Base-by-base conservation (phyloP, 2,888 invertebrate genomes). In the Petrolisthes cinctipes region DNA sequence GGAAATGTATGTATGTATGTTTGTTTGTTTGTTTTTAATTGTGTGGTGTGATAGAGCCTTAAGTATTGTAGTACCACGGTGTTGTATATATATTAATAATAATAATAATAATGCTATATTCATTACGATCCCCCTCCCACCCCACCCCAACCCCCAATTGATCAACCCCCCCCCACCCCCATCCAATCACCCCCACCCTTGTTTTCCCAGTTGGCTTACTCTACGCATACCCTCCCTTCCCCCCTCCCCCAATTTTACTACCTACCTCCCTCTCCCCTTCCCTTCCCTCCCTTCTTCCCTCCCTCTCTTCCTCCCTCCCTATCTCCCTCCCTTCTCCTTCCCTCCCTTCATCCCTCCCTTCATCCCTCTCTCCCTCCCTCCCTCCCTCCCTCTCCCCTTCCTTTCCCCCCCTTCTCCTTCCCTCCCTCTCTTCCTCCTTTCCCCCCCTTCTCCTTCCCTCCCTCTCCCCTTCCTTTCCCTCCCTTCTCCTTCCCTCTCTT, bases 21-120 rank as follows among this genome's bases (percentile, higher is more conserved):
- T 0, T 20, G 53, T 56, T 75, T 56, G 23, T 17, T 56, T 54
- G 56, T 71, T 71, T 71, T 76, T 76, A 73, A 23, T 9, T 79
- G 80, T 85, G 79, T 78, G 68, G 71, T 80, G 85, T 85, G 85
- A 85, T 85, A 85, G 85, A 85, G 37, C 78, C 76, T 53, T 17
- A 83, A 14, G 37, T 23, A 73, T 56, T 54, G 80, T 85, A 85
- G 85, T 61, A 57, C 54, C 79, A 81, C 86, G 81, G 81, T 86
- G 86, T 81, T 78, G 86, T 86, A 78, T 57, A 86, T 86, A 86
- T 75, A 61, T 17, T 78, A 78, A 23, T 78, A 78, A 37, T 37
- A 37, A 37, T 37, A 37, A 37, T 37, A 37, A 37, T 37, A 37
- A 37, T 37, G 37, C 37, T 37, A 37, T 71, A 71, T n/a, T 71